These are phyloP conservation scores for Ardeotis arabs DNA, from an alignment of 2,113 vertebrate genomes.

Conservation along the genomic window DNA sequence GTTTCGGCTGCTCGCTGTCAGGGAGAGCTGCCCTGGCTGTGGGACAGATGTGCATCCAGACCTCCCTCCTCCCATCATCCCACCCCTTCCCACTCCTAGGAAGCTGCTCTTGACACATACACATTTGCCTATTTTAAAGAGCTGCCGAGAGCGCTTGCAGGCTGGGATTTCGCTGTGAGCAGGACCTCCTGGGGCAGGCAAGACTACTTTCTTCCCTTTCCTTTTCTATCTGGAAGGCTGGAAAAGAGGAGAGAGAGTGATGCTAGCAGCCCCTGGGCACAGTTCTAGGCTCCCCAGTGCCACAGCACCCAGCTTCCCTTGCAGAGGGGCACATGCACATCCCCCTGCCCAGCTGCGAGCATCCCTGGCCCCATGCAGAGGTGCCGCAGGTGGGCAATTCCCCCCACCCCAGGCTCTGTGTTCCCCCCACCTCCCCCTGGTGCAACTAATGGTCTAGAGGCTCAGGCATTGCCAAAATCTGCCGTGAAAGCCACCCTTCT, in stretches of 20 bases:
- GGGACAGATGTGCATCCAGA: neutral
- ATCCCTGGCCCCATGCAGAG: neutral
- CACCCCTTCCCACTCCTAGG: neutral
- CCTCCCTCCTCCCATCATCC: neutral
- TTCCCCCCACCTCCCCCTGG: too few species aligned
- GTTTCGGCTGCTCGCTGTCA: neutral
- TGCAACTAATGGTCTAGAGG: neutral
- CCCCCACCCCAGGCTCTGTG: fast-evolving
- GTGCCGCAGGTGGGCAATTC: neutral
- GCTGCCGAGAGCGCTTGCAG: neutral
- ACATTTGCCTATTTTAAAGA: neutral
- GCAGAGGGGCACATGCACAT: fast-evolving
- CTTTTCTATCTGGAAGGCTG: neutral
- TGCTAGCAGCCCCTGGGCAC: neutral
- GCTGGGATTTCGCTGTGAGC: neutral
- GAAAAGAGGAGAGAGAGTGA: neutral
- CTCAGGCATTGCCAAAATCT: neutral
- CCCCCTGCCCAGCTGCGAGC: neutral
- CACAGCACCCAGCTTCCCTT: neutral
- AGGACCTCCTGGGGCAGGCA: neutral
- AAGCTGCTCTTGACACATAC: neutral
- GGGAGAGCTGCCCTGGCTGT: neutral
- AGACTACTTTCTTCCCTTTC: neutral
- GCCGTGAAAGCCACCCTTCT: neutral
- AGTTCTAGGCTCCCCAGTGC: neutral